These are phyloP conservation scores for Ranitomeya variabilis DNA, from an alignment of 2,113 vertebrate species.

Conservation along the genomic window DNA sequence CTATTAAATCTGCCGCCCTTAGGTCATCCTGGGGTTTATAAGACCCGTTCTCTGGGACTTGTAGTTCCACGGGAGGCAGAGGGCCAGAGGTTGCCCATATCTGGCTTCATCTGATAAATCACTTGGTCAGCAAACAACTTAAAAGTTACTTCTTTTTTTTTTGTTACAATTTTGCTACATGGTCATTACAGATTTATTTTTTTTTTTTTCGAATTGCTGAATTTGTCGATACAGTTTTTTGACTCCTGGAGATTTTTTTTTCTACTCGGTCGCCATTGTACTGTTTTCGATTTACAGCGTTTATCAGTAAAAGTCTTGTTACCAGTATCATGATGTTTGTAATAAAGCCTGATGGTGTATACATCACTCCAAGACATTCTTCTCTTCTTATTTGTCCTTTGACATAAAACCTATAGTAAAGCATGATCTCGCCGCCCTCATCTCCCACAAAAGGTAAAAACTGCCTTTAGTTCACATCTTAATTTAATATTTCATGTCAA, in stretches of 20 bases:
- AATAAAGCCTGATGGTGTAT: constrained; percentile 64
- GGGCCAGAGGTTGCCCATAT: neutral
- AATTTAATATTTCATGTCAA: too few species aligned
- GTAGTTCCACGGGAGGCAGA: neutral
- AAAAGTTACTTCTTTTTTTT: neutral
- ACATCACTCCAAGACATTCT: neutral
- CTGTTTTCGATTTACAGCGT: constrained; percentile 49
- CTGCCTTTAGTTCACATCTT: too few species aligned
- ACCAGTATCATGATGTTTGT: constrained; percentile 65
- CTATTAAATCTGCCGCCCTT: neutral
- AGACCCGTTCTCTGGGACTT: neutral
- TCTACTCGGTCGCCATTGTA: constrained; percentile 3
- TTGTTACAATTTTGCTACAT: neutral
- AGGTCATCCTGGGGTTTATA: neutral
- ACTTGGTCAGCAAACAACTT: neutral
- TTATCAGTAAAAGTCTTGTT: constrained; percentile 55
- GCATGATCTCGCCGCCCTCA: too few species aligned
- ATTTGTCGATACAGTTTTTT: neutral
- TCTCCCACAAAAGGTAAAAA: neutral
- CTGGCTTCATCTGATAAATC: neutral
- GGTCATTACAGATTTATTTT: neutral
- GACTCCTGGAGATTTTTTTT: neutral
- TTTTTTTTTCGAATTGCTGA: neutral
- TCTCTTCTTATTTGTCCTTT: neutral
- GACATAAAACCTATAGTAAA: too few species aligned